Evolutionary conservation across 2,888 invertebrate genomes (phyloP).

Genomic region (Branchellion lobata): DNA sequence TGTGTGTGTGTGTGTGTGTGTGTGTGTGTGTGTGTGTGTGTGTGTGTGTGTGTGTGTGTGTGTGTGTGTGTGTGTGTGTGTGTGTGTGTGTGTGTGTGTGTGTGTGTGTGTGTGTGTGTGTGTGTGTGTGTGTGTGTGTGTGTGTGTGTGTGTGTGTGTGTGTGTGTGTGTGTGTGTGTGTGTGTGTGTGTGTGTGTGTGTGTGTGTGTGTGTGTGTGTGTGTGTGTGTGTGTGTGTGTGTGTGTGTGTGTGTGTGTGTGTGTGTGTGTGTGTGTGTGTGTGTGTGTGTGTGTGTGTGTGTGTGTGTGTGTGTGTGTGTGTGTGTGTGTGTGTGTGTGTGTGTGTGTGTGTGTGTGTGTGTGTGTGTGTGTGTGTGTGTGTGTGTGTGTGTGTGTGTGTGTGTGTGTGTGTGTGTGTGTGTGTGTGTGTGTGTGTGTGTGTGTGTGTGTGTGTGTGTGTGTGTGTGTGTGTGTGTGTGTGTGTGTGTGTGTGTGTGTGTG

Average conservation of each 20-base stretch:
- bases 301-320: no score
- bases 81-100: neutral
- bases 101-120: constrained; percentile 14
- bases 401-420: no score
- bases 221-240: constrained; percentile 1
- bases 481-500: no score
- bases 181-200: constrained; percentile 4
- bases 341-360: no score
- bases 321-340: no score
- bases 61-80: constrained; percentile 12
- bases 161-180: neutral
- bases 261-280: constrained; percentile 2
- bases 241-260: constrained; percentile 2
- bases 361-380: no score
- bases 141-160: constrained; percentile 17
- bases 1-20: no score
- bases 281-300: no score
- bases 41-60: constrained; percentile 5
- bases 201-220: neutral
- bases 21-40: constrained; percentile 1
- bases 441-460: no score
- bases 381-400: no score
- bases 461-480: no score
- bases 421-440: no score
- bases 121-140: constrained; percentile 20